Evolutionary conservation across 2,888 invertebrate species (phyloP).

Genomic region (Cataglyphis albicans): DNA sequence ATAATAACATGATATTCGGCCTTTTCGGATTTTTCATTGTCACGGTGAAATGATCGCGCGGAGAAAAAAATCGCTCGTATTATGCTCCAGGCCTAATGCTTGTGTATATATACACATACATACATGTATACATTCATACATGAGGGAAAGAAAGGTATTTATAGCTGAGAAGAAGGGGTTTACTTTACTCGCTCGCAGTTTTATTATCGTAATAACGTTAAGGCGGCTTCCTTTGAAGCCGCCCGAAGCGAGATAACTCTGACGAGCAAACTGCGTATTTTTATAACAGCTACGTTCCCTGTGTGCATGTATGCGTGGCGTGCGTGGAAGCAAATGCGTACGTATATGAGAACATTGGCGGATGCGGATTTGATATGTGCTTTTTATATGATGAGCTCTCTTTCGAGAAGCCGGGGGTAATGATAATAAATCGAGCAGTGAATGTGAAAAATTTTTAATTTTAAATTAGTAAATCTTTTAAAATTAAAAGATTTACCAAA

Average conservation of each 20-base stretch:
- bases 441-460: background rate
- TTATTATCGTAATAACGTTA: constrained; percentile 84
- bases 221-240: constrained; percentile 82
- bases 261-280: constrained; percentile 53
- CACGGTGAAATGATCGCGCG: background rate
- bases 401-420: background rate
- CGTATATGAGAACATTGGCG: constrained; percentile 27
- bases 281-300: constrained; percentile 49
- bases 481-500: background rate
- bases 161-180: constrained; percentile 74
- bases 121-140: background rate
- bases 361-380: constrained; percentile 39
- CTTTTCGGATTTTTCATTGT: background rate
- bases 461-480: background rate
- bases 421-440: background rate
- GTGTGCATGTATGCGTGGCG: constrained; percentile 20
- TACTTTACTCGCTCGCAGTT: constrained; percentile 80
- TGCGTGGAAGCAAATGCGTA: constrained; percentile 14
- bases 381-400: constrained; percentile 25
- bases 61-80: background rate
- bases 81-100: background rate
- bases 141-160: constrained; percentile 75
- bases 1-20: too few relatives aligned
- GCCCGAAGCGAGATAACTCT: constrained; percentile 59
- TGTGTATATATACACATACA: background rate